Evolutionary conservation across 2,888 invertebrate genomes (phyloP).

Genomic region (Pachymerium ferrugineum): DNA sequence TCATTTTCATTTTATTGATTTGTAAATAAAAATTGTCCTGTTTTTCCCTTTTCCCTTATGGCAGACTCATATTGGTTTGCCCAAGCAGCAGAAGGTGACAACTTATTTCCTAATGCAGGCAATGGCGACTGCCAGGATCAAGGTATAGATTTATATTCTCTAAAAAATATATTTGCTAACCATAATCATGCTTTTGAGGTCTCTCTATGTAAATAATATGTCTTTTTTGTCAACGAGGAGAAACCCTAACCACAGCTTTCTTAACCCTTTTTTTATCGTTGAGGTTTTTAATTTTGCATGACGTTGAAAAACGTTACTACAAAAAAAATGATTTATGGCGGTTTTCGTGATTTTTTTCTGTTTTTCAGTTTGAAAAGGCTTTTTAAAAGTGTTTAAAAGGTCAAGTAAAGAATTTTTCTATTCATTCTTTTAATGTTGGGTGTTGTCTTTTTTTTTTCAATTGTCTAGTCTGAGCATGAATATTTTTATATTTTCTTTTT

Average conservation of each 20-base stretch:
- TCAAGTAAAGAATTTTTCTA: neutral
- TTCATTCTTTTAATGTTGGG: neutral
- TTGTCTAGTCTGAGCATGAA: neutral
- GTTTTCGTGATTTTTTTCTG: neutral
- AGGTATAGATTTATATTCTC: conserved; percentile 26
- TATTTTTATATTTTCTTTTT: conserved; percentile 13
- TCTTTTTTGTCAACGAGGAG: too few species aligned
- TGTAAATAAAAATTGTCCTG: neutral
- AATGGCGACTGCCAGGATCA: conserved; percentile 7
- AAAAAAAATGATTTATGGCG: neutral
- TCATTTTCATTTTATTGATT: neutral
- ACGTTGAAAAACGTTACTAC: too few species aligned
- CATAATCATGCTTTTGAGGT: too few species aligned
- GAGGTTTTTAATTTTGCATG: too few species aligned
- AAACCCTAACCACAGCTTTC: too few species aligned
- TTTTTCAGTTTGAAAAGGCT: neutral
- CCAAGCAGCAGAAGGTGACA: conserved; percentile 28
- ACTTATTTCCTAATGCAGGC: conserved; percentile 10
- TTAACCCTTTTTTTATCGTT: too few species aligned
- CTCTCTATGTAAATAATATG: too few species aligned
- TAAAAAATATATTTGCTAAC: too few species aligned
- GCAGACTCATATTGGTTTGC: conserved; percentile 32
- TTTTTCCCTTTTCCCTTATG: neutral
- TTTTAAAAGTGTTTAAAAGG: neutral
- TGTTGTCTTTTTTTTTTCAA: too few species aligned